Evolutionary conservation across 2,113 vertebrate species (phyloP).

Genomic region (Melanotaenia duboulayi): DNA sequence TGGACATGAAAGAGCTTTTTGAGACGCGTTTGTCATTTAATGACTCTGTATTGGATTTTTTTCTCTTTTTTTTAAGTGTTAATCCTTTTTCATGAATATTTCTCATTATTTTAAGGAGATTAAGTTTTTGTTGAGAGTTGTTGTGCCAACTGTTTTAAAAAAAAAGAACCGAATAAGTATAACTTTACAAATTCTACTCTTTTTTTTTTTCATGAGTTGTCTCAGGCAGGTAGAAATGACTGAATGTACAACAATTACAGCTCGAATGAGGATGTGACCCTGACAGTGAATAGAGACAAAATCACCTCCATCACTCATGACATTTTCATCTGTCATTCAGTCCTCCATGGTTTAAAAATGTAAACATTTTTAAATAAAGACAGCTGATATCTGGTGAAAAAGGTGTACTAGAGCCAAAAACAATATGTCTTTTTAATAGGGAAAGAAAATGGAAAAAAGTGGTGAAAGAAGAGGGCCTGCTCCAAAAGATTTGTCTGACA

Average conservation of each 20-base stretch:
- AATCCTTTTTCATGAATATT: constrained; percentile 76
- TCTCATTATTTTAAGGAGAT: constrained; percentile 73
- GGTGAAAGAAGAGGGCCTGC: constrained; percentile 38
- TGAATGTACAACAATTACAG: neutral
- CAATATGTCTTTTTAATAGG: constrained; percentile 66
- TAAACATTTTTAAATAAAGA: constrained; percentile 45
- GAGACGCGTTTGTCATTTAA: constrained; percentile 60
- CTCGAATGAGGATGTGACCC: constrained; percentile 39
- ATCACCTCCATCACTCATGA: constrained; percentile 50
- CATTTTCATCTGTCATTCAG: constrained; percentile 32
- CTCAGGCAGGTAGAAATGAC: constrained; percentile 9
- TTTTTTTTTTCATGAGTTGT: constrained; percentile 14
- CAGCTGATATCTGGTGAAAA: constrained; percentile 33
- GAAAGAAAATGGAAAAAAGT: constrained; percentile 45
- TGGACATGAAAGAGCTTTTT: constrained; percentile 66
- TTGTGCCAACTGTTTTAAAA: constrained; percentile 37
- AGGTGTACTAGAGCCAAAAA: constrained; percentile 27
- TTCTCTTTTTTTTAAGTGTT: constrained; percentile 37
- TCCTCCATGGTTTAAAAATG: constrained; percentile 34
- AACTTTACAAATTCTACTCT: constrained; percentile 26
- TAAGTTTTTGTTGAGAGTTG: constrained; percentile 30
- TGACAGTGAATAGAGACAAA: constrained; percentile 39
- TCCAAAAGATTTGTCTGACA: constrained; percentile 65
- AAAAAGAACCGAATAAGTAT: constrained; percentile 24
- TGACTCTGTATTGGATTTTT: constrained; percentile 61